Evolutionary conservation across 2,113 vertebrate genomes (phyloP).

Genomic region (Tichodroma muraria): DNA sequence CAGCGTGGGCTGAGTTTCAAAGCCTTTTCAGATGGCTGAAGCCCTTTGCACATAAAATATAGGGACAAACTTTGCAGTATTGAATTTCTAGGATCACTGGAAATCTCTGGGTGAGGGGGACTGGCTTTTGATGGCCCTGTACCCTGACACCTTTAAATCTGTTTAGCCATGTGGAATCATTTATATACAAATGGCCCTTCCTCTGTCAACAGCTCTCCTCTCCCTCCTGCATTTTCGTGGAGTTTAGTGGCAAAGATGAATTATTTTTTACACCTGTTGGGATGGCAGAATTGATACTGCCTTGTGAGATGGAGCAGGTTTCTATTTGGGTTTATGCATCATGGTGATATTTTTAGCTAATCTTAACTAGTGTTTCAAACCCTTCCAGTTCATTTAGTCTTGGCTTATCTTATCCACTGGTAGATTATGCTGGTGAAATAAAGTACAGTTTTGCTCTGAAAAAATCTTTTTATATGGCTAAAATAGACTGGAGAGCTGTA

Average conservation of each 20-base stretch:
- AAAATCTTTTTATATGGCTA: background rate
- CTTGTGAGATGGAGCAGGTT: background rate
- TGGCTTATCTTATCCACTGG: background rate
- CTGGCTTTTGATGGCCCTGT: background rate
- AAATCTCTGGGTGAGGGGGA: background rate
- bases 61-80: background rate
- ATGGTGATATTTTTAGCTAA: slow-evolving; percentile 50
- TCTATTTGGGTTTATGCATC: slow-evolving; percentile 61
- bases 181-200: background rate
- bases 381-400: background rate
- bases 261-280: slow-evolving; percentile 61
- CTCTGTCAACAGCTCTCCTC: background rate
- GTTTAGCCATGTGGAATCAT: background rate
- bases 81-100: background rate
- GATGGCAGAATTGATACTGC: slow-evolving; percentile 13
- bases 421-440: background rate
- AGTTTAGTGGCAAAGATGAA: slow-evolving; percentile 41
- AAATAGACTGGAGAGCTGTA: background rate
- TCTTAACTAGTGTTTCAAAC: background rate
- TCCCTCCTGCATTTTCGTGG: background rate
- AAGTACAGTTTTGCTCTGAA: background rate
- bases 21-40: background rate
- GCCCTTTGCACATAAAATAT: background rate
- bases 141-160: background rate
- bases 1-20: background rate